Base-by-base conservation (phyloP, 2,797 vertebrate species). In the Pseudocheirus occidentalis region DNA sequence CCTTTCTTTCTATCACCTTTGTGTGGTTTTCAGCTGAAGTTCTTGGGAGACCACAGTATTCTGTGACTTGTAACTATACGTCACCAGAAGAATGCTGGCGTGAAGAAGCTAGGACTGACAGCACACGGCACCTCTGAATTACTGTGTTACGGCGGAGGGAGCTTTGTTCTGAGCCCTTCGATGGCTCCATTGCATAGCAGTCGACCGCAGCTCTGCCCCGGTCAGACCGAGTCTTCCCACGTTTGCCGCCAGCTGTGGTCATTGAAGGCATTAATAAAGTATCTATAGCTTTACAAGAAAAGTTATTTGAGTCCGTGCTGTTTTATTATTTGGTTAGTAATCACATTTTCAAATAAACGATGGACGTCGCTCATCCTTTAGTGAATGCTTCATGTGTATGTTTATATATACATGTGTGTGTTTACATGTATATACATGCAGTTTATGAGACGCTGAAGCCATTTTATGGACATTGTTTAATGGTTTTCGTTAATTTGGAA, bases 111-210 rank as follows among this genome's bases (percentile, higher is more conserved):
- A 13, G 58, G 29, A 59, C 29, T 31, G 31, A 59, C 31, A 28
- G 2, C 28, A 24, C 1, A 10, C 40, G 90, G 21, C 11, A n/a
- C 56, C 52, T 11, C 90, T 92, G 56, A 92, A 55, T 91, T 81
- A 1, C 31, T 31, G 81, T 90, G 28, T 57, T 94, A 92, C 27
- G 28, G 12, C 92, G 81, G 95, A 10, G 94, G 81, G 95, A 10
- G 94, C 90, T 94, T 59, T 94, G 10, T 90, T 97, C 81, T 57
- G 31, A 95, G 87, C 21, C 34, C 54, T 50, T 91, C 94, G 93
- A 90, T 2, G 53, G n/a, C 46, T 81, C 73, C 87, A 40, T 93
- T 93, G 52, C 92, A 57, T 12, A 94, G 5, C 59, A 18, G 0
- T 46, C 24, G 28, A 10, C 58, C 62, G 40, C 5, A 31, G 91